A percentile compares a stretch with the other conserved stretches of the same genome.
Conservation (phyloP, 2,888 invertebrate genomes). For the Volucella bombylans region DNA sequence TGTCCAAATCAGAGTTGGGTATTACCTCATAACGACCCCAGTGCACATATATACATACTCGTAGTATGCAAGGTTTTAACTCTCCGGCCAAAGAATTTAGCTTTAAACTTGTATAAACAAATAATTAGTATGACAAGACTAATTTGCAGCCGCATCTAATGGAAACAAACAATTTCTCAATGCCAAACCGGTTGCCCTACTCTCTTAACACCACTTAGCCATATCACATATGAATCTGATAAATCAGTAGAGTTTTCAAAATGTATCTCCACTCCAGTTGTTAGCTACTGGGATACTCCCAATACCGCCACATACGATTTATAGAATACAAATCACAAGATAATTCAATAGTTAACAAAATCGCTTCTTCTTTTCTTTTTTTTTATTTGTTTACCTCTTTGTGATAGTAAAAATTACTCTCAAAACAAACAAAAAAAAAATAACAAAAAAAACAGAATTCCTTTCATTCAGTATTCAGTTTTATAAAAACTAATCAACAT, state of each 20-base stretch:
- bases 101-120: background rate
- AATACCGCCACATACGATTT: background rate
- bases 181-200: slow-evolving; percentile 3
- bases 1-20: no score
- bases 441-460: slow-evolving; percentile 22
- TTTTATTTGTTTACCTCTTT: slow-evolving; percentile 29
- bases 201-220: background rate
- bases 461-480: slow-evolving; percentile 52
- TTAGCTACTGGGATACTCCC: background rate
- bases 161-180: background rate
- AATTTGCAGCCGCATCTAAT: background rate
- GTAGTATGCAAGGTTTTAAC: no score
- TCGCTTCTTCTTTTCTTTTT: background rate
- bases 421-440: slow-evolving; percentile 1
- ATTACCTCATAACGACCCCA: no score
- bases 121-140: background rate
- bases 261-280: no score
- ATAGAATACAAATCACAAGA: background rate
- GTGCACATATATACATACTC: no score
- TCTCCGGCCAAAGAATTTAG: background rate
- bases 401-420: slow-evolving; percentile 13
- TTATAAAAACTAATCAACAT: slow-evolving; percentile 59
- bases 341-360: background rate
- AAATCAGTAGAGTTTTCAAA: no score
- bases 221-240: no score